Evolutionary conservation across 2,888 invertebrate genomes (phyloP).

Genomic region (Drosophila nigritarsus): DNA sequence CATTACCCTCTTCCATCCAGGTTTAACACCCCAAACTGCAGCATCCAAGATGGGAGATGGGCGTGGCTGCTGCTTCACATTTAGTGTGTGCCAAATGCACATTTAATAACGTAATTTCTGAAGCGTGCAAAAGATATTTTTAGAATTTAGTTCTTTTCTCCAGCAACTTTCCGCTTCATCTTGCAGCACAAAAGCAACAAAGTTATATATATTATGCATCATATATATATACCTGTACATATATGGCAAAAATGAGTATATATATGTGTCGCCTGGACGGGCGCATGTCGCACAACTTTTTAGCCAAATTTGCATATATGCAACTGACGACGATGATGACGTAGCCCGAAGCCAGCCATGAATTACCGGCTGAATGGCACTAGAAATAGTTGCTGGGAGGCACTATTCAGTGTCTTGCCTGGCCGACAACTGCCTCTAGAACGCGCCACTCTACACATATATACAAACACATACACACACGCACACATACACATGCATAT

Average conservation of each 20-base stretch:
- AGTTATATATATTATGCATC: constrained; percentile 20
- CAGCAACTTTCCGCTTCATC: constrained; percentile 72
- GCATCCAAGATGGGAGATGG: not conserved
- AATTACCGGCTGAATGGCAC: constrained; percentile 57
- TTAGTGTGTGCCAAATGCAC: constrained; percentile 78
- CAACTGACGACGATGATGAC: constrained; percentile 73
- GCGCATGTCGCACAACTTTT: constrained; percentile 69
- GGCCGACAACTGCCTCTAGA: constrained; percentile 6
- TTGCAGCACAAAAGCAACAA: constrained; percentile 51
- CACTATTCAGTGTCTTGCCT: constrained; percentile 33
- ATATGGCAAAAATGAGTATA: constrained; percentile 2
- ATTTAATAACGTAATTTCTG: constrained; percentile 82
- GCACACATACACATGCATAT: not conserved
- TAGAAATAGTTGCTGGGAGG: constrained; percentile 57
- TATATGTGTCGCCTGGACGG: constrained; percentile 32
- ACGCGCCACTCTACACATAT: not conserved
- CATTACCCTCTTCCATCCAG: constrained; percentile 32
- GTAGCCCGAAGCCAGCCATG: constrained; percentile 48
- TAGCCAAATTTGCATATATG: constrained; percentile 77
- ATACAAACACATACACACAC: not conserved
- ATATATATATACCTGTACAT: not conserved
- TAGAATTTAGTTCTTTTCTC: constrained; percentile 67
- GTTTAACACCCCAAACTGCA: constrained; percentile 18
- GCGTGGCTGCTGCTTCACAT: constrained; percentile 56
- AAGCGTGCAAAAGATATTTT: constrained; percentile 81